A percentile compares a stretch with the other conserved stretches of the same genome.
These are phyloP conservation scores for Pollenia griseotomentosa DNA, from an alignment of 2,888 invertebrate genomes.

Conservation along the genomic window DNA sequence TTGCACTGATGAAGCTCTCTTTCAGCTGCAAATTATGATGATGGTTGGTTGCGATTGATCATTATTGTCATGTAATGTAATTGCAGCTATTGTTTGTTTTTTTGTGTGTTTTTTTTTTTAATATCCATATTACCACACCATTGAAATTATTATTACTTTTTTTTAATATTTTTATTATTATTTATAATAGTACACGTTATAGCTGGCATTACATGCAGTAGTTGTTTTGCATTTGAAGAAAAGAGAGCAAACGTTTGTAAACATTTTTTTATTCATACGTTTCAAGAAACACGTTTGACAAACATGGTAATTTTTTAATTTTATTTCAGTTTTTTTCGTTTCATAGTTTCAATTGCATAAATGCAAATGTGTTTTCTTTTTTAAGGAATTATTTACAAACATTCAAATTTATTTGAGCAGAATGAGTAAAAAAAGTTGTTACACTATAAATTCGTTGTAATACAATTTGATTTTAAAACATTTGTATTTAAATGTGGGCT, in stretches of 20 bases:
- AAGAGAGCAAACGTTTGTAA: conserved; percentile 29
- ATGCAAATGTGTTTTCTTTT: conserved; percentile 34
- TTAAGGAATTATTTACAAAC: neutral
- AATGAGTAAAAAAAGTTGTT: conserved; percentile 31
- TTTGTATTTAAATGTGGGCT: conserved; percentile 25
- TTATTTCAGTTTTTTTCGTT: conserved; percentile 45
- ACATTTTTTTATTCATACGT: neutral
- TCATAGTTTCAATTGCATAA: conserved; percentile 55
- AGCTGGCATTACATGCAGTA: conserved; percentile 27
- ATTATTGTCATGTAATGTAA: conserved; percentile 48
- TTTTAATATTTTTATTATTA: conserved; percentile 7
- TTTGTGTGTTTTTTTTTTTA: conserved; percentile 21
- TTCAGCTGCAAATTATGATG: conserved; percentile 2
- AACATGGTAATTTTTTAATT: conserved; percentile 52
- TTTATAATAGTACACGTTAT: conserved; percentile 32
- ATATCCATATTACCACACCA: conserved; percentile 39
- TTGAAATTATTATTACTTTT: conserved; percentile 18
- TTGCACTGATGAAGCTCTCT: conserved; percentile 19
- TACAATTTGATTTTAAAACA: conserved; percentile 9
- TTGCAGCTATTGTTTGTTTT: conserved; percentile 10
- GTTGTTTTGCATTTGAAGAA: conserved; percentile 10
- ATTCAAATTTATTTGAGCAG: conserved; percentile 1
- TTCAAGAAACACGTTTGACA: conserved; percentile 63
- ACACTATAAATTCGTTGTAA: conserved; percentile 36
- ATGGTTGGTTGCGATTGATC: conserved; percentile 42